phyloP scores from a whole-genome alignment of 2,888 invertebrate genomes.

The Xestia ashworthii region DNA sequence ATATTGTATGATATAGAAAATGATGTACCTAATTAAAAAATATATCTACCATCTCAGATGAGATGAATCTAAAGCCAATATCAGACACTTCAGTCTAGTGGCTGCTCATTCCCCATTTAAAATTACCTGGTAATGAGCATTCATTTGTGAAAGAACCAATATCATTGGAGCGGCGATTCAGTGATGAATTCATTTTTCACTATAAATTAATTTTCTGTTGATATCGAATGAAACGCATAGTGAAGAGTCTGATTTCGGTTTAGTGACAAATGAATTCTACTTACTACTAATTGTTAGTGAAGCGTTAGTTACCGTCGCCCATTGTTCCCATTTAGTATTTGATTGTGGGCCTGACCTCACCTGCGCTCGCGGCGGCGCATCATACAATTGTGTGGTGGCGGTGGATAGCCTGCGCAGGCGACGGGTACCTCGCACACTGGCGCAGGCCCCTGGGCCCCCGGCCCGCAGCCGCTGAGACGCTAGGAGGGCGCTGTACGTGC shows the following conservation, averaged over 20 bases:
- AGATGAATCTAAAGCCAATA: neutral
- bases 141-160: neutral
- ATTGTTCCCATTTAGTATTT: slow-evolving; percentile 64
- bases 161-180: neutral
- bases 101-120: neutral
- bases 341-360: slow-evolving; percentile 84
- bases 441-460: slow-evolving; percentile 68
- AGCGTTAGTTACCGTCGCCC: slow-evolving; percentile 64
- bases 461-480: slow-evolving; percentile 76
- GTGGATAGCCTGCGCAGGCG: slow-evolving; percentile 83
- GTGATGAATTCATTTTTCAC: neutral
- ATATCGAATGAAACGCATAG: neutral
- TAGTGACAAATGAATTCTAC: slow-evolving; percentile 10
- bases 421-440: slow-evolving; percentile 75
- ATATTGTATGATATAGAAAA: slow-evolving; percentile 7
- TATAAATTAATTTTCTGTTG: neutral
- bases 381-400: slow-evolving; percentile 84
- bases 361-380: slow-evolving; percentile 86
- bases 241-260: neutral
- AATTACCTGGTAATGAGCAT: neutral
- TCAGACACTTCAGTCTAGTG: slow-evolving; percentile 1
- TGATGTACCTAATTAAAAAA: neutral
- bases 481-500: slow-evolving; percentile 76
- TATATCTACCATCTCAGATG: neutral
- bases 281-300: slow-evolving; percentile 39